Conservation (phyloP, 2,888 invertebrate species). For the Lasioglossum marginatum region DNA sequence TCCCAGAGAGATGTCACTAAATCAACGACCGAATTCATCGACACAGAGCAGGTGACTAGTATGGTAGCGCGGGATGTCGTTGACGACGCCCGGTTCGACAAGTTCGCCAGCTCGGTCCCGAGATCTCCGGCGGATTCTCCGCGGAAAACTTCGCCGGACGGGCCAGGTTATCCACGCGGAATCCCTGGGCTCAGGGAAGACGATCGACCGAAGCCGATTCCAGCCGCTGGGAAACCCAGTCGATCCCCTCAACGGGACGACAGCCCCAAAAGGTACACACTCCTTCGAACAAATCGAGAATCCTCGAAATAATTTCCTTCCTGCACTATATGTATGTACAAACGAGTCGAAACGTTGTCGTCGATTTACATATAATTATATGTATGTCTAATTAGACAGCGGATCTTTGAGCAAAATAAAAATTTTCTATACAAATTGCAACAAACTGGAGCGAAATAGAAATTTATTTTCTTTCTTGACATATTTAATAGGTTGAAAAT, state of each 20-base stretch:
- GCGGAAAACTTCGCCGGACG: slow-evolving; percentile 73
- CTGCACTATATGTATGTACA: background rate
- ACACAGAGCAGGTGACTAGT: slow-evolving; percentile 77
- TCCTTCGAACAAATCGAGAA: background rate
- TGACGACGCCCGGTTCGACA: slow-evolving; percentile 76
- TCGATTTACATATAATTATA: too few species aligned
- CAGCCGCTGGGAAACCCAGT: slow-evolving; percentile 80
- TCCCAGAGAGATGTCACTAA: slow-evolving; percentile 80
- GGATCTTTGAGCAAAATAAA: too few species aligned
- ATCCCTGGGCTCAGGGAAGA: slow-evolving; percentile 80
- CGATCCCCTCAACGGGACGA: slow-evolving; percentile 73
- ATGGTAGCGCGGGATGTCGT: slow-evolving; percentile 80
- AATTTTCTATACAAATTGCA: too few species aligned
- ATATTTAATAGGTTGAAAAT: too few species aligned
- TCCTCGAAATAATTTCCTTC: background rate
- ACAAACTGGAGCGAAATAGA: too few species aligned
- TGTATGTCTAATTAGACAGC: too few species aligned
- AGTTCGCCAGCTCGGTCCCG: slow-evolving; percentile 62
- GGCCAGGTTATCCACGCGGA: slow-evolving; percentile 76
- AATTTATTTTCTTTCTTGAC: too few species aligned
- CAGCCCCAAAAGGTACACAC: slow-evolving; percentile 67
- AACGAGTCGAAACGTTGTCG: too few species aligned
- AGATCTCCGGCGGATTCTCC: slow-evolving; percentile 67
- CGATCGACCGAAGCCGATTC: slow-evolving; percentile 77
- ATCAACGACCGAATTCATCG: slow-evolving; percentile 78